Base-by-base conservation (phyloP, 1,140 invertebrate genomes). In the Campoletis sonorensis region DNA sequence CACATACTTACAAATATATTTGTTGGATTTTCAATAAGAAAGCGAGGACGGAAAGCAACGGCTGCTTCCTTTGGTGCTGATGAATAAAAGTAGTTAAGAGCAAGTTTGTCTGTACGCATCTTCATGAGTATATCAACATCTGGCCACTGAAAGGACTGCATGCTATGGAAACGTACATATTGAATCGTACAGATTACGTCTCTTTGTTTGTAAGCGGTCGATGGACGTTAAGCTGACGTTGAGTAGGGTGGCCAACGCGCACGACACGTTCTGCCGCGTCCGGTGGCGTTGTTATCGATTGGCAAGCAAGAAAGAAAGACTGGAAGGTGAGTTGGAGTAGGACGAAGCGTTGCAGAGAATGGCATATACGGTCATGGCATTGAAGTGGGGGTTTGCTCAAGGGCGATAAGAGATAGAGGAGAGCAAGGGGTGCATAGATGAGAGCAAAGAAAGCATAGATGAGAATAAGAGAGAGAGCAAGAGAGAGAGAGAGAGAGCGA, bases 251-350 rank as follows among this genome's bases (percentile, higher is more conserved):
- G 82, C 61, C 16, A 79, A 80, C 80, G 79, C 82, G 79, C 82
- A 73, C 79, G 79, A 83, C 67, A 13, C 78, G 54, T 79, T 79
- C 16, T 33, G 75, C 79, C 81, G 79, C 81, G 81, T 82, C 77
- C 79, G 76, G 21, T 61, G 77, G 79, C 81, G 81, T 77, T 78
- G 78, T 81, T 83, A 84, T 84, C 79, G 83, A 84, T 84, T 82
- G 81, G 73, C 45, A 30, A 58, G 18, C 30, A 80, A 76, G 72
- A 45, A 49, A 45, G 30, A 11, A 68, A 77, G 45, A 70, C 7
- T 30, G 75, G 64, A 75, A 79, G 18, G 4, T 13, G 33, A 49
- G 49, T 21, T 33, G 54, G 30, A 45, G 37, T 37, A 21, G 73
- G 21, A 72, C 21, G 21, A 21, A 45, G n/a, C 21, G 40, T 64